Evolutionary conservation across 2,113 vertebrate genomes (phyloP).

Genomic region (Chinchilla lanigera): DNA sequence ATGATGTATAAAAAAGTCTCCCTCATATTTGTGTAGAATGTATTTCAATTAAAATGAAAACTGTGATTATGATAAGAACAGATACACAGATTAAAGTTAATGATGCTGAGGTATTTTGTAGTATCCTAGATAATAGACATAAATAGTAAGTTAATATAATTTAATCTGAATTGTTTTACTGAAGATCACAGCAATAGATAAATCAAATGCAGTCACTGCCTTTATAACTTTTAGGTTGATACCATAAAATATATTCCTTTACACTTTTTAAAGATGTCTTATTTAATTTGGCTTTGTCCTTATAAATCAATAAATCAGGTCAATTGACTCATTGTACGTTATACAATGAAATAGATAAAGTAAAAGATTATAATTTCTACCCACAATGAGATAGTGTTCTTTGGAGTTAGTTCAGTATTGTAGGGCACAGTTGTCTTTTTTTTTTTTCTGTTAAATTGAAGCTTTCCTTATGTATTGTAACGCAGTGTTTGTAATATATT

Average conservation of each 20-base stretch:
- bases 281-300: slow-evolving; percentile 27
- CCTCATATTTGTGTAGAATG: background rate
- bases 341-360: background rate
- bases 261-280: slow-evolving; percentile 12
- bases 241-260: slow-evolving; percentile 24
- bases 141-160: background rate
- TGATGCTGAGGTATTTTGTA: background rate
- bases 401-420: background rate
- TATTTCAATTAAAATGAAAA: slow-evolving; percentile 34
- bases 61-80: slow-evolving; percentile 57
- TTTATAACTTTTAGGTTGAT: background rate
- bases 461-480: background rate
- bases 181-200: background rate
- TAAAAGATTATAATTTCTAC: slow-evolving; percentile 45
- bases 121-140: background rate
- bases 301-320: background rate
- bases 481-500: background rate
- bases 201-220: background rate
- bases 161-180: slow-evolving; percentile 39
- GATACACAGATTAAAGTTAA: background rate
- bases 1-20: background rate
- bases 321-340: slow-evolving; percentile 17
- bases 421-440: background rate
- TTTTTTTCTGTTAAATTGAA: slow-evolving; percentile 15
- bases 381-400: background rate